Conservation (phyloP, 2,113 vertebrate genomes). For the Barnardius zonarius region DNA sequence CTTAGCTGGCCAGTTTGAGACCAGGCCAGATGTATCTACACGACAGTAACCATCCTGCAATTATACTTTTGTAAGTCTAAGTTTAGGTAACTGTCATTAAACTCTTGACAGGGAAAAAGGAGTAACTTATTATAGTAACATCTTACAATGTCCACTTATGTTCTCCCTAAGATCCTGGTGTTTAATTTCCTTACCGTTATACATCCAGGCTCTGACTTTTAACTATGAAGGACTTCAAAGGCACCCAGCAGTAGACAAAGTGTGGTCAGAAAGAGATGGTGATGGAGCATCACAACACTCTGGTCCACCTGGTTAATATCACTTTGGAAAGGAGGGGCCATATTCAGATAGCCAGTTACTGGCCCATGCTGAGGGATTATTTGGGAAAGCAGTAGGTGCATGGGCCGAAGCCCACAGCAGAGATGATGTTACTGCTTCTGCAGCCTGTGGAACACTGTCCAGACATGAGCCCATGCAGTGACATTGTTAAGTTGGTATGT, state of each 20-base stretch:
- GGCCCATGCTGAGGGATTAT: background rate
- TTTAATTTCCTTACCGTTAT: background rate
- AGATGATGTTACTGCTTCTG: background rate
- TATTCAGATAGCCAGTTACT: fast-evolving
- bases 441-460: background rate
- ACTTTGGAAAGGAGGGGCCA: background rate
- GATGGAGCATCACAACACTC: background rate
- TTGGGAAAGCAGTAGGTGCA: background rate
- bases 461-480: background rate
- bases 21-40: background rate
- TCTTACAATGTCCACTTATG: background rate
- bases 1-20: background rate
- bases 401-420: background rate
- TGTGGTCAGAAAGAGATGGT: background rate
- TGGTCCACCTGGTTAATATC: background rate
- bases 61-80: background rate
- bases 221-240: background rate
- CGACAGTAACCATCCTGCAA: background rate
- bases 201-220: background rate
- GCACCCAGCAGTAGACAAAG: background rate
- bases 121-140: background rate
- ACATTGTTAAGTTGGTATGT: background rate
- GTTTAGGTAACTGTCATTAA: background rate
- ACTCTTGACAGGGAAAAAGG: background rate
- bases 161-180: background rate